phyloP scores from a whole-genome alignment of 2,888 invertebrate species.

The Agrotis segetum region DNA sequence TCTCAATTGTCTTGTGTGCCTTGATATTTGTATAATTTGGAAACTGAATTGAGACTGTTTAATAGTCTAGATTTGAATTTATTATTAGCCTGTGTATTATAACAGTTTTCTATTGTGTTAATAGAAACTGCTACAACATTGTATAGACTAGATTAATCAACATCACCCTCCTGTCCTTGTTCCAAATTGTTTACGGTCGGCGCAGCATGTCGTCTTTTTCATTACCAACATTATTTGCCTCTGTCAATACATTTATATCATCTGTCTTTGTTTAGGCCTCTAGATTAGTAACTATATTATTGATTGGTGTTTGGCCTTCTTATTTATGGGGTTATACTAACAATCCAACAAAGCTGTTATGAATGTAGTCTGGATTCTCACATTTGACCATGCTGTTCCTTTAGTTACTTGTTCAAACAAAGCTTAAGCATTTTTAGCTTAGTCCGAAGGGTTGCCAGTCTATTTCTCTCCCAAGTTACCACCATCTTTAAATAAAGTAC shows the following conservation, averaged over 20 bases:
- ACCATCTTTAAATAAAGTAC: slow-evolving; percentile 17
- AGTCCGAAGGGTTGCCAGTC: neutral
- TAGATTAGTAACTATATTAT: neutral
- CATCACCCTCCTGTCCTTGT: neutral
- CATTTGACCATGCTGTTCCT: no score
- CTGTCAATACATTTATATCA: neutral
- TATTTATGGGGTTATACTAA: no score
- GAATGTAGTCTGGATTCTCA: no score
- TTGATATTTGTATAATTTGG: no score
- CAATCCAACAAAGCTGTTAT: no score
- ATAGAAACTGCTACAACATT: neutral
- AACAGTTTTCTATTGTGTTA: neutral
- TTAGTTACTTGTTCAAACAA: neutral
- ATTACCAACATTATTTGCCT: neutral
- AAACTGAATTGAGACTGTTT: no score
- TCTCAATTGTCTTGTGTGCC: no score
- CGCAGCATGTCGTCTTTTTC: neutral
- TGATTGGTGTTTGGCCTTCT: neutral
- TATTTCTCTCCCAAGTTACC: neutral
- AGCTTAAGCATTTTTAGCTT: neutral
- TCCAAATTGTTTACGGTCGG: neutral
- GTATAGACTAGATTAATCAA: neutral
- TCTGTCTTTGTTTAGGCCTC: neutral
- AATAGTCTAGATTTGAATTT: neutral
- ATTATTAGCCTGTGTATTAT: neutral